Evolutionary conservation across 1,140 invertebrate genomes (phyloP).

Genomic region (Eupeodes corollae): DNA sequence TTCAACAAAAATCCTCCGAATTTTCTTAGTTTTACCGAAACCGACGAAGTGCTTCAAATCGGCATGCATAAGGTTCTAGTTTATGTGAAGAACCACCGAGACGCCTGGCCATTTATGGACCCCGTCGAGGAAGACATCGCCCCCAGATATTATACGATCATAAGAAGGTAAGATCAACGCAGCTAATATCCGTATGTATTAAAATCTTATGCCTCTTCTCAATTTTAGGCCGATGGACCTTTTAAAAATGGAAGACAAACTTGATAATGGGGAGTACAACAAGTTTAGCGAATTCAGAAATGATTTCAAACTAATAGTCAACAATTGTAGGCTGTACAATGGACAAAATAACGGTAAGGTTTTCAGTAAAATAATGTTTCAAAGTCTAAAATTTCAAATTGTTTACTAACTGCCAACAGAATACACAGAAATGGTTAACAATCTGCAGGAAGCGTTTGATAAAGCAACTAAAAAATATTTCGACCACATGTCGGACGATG

Average conservation of each 20-base stretch:
- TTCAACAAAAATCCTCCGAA: constrained; percentile 12
- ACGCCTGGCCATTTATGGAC: constrained; percentile 86
- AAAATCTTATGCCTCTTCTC: background rate
- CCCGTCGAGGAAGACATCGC: constrained; percentile 85
- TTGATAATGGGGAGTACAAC: constrained; percentile 68
- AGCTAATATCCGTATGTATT: background rate
- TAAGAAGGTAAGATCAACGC: constrained; percentile 38
- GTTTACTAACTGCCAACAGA: constrained; percentile 43
- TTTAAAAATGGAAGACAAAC: constrained; percentile 73
- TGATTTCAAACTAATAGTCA: constrained; percentile 82
- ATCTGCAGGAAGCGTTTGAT: constrained; percentile 66
- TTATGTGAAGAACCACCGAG: constrained; percentile 69
- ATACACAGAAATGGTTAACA: constrained; percentile 79
- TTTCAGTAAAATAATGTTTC: background rate
- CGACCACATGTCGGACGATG: constrained; percentile 62
- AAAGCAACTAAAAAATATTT: constrained; percentile 67
- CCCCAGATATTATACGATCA: constrained; percentile 71
- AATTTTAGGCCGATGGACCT: constrained; percentile 72
- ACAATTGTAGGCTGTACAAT: constrained; percentile 85
- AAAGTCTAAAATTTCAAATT: background rate
- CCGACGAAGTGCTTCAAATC: constrained; percentile 69
- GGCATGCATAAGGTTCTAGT: constrained; percentile 83
- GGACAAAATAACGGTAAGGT: constrained; percentile 76
- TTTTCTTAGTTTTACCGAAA: constrained; percentile 56
- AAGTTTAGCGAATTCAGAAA: constrained; percentile 68